Conservation (phyloP, 2,113 vertebrate species). For the Sylvilagus bachmani region DNA sequence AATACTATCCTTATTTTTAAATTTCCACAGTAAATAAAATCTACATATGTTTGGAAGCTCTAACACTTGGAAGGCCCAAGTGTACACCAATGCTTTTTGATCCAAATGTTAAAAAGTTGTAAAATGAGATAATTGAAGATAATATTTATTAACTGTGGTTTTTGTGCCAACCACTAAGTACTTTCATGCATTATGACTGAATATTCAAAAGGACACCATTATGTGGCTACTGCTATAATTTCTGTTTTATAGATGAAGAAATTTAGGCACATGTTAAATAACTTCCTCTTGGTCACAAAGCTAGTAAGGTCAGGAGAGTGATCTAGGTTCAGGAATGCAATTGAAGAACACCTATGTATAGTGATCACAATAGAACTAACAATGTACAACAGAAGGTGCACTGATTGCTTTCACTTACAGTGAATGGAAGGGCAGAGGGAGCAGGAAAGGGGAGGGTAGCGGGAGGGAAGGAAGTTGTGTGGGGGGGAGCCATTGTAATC, state of each 20-base stretch:
- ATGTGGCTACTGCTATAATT: neutral
- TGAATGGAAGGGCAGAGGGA: too few relatives aligned
- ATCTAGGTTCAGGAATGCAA: neutral
- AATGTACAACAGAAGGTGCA: neutral
- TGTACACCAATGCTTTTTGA: neutral
- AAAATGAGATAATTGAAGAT: neutral
- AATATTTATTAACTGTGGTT: neutral
- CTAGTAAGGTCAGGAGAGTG: neutral
- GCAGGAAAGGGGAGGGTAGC: too few relatives aligned
- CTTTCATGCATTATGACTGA: neutral
- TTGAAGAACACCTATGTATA: neutral
- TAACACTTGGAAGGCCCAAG: neutral
- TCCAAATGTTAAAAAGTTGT: neutral
- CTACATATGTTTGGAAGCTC: too few relatives aligned
- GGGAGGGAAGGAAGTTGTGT: too few relatives aligned
- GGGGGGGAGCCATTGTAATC: too few relatives aligned
- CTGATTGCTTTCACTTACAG: neutral
- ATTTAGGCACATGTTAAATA: neutral
- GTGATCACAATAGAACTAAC: neutral
- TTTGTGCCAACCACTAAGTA: neutral
- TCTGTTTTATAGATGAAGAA: neutral
- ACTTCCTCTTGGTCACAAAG: neutral
- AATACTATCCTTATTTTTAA: neutral
- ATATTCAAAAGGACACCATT: neutral
- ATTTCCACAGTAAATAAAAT: neutral